Base-by-base conservation (phyloP, 2,888 invertebrate genomes). In the Busseola fusca region DNA sequence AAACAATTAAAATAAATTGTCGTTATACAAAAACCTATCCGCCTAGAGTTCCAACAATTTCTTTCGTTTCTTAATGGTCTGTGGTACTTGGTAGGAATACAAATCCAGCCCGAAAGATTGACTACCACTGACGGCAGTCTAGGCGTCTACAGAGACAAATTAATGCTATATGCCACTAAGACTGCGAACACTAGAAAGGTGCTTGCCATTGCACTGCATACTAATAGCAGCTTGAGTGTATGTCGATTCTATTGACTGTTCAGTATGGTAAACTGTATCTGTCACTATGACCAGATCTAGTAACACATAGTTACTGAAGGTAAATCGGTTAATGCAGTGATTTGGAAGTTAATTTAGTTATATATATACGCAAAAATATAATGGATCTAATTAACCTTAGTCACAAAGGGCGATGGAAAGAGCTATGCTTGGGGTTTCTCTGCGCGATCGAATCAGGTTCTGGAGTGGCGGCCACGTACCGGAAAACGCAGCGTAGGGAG, bases 161-260 rank as follows among this genome's bases (percentile, higher is more conserved):
- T 86, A 84, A 85, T 84, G 81, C 80, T 81, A 82, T 84, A 83
- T 82, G 80, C 84, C 64, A 68, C 45, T 59, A 74, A 72, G 78
- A 80, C 80, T 72, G 67, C 58, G 71, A 63, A 65, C 69, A 70
- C 60, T 72, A 81, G 79, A 79, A 81, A 81, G 79, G 78, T 63
- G 72, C 65, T 76, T 60, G 25, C 57, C 34, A 62, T 62, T 64
- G 66, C 70, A 58, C 56, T 66, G 81, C 56, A 76, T 76, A 72
- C 72, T 77, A 72, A 79, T 72, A 27, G 52, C 45, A 54, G 40
- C 34, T 54, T 64, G 27, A 72, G 69, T 64, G 27, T 69, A 60
- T 57, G 76, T 34, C 30, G 69, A 74, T 74, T 37, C 45, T 54
- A 75, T 80, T 77, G 69, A 64, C 75, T 52, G 42, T 56, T 27